A percentile compares a stretch with the other conserved stretches of the same genome.
Evolutionary conservation across 1,140 invertebrate species (phyloP).

Genomic region (Eriosoma lanigerum): DNA sequence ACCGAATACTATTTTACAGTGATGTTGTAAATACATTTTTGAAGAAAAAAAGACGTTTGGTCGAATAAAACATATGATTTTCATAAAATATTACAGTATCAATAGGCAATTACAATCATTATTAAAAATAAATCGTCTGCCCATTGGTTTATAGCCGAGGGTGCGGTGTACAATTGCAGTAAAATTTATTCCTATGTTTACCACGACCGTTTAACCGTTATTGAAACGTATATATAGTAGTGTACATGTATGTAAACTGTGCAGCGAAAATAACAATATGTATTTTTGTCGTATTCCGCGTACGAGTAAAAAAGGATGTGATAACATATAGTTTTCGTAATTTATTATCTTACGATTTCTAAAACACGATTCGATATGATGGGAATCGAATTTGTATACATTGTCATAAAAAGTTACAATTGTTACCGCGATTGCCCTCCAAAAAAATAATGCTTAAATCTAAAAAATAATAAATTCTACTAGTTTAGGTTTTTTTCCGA

Average conservation of each 20-base stretch:
- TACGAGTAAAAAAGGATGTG: conserved; percentile 3
- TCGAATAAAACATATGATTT: too few species aligned
- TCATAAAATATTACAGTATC: too few species aligned
- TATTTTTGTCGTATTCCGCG: background rate
- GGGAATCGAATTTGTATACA: background rate
- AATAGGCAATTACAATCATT: background rate
- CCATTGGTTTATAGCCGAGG: background rate
- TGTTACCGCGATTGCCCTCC: background rate
- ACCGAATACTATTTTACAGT: too few species aligned
- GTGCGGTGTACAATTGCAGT: background rate
- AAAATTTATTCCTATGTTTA: background rate
- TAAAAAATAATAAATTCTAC: background rate
- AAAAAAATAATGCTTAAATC: background rate
- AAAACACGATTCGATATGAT: conserved; percentile 14
- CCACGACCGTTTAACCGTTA: conserved; percentile 30
- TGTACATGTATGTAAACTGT: background rate
- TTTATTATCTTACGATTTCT: conserved; percentile 18
- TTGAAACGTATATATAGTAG: background rate
- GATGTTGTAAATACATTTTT: too few species aligned
- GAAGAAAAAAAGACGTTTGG: too few species aligned
- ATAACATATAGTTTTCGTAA: background rate
- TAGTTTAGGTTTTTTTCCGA: background rate
- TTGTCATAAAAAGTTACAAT: background rate
- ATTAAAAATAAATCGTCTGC: background rate
- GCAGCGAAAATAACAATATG: background rate